phyloP scores from a whole-genome alignment of 2,797 vertebrate species.

The Taeniopygia guttata region DNA sequence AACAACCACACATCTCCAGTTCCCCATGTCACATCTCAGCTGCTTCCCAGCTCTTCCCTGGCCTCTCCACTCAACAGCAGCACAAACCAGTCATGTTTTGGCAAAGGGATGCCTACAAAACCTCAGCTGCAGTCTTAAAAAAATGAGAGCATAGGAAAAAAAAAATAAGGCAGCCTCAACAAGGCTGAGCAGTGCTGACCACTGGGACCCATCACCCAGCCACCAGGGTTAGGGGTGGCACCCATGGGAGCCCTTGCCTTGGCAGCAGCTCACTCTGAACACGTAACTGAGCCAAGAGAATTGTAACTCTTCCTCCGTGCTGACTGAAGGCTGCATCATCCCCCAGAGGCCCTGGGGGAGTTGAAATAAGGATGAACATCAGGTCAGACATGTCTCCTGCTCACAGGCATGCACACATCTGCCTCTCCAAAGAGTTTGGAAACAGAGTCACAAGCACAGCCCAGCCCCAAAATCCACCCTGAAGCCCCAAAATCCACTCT shows the following conservation, averaged over 20 bases:
- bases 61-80: background rate
- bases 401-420: background rate
- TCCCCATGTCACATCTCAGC: background rate
- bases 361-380: background rate
- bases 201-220: background rate
- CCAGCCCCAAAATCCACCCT: background rate
- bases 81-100: background rate
- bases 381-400: background rate
- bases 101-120: background rate
- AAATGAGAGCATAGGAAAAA: background rate
- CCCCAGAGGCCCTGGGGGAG: background rate
- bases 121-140: background rate
- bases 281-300: rapidly evolving
- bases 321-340: background rate
- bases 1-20: rapidly evolving
- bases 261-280: background rate
- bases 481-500: background rate
- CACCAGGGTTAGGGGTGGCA: background rate
- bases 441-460: background rate
- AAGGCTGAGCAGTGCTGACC: background rate
- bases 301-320: background rate
- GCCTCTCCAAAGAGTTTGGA: background rate
- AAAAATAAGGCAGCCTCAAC: background rate
- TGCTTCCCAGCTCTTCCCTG: background rate
- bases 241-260: background rate